These are phyloP conservation scores for Xiphias gladius DNA, from an alignment of 2,113 vertebrate genomes.

Conservation along the genomic window DNA sequence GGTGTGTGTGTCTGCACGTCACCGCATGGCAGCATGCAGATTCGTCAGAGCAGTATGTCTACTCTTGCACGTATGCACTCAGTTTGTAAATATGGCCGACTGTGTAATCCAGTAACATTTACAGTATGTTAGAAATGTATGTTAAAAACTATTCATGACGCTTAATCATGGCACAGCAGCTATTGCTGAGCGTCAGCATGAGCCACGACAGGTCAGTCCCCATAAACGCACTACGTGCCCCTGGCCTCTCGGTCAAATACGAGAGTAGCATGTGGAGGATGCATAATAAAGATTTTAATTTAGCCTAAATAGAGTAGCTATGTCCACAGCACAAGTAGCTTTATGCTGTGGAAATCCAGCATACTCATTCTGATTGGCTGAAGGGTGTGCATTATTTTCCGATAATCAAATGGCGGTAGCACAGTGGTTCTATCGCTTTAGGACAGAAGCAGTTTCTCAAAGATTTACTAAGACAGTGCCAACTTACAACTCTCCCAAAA, in stretches of 20 bases:
- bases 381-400: not conserved
- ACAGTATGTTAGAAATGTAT: not conserved
- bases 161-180: not conserved
- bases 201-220: not conserved
- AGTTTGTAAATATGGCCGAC: not conserved
- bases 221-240: not conserved
- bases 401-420: no score
- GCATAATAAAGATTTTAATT: not conserved
- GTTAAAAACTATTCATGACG: conserved; percentile 8
- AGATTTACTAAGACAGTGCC: no score
- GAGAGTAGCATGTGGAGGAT: not conserved
- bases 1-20: conserved; percentile 29
- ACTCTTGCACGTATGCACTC: conserved; percentile 6
- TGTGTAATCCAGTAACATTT: conserved; percentile 26
- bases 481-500: no score
- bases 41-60: conserved; percentile 3
- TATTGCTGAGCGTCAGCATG: not conserved
- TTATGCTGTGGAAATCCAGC: accelerated
- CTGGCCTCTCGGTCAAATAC: not conserved
- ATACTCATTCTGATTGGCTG: not conserved
- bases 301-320: not conserved
- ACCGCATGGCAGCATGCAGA: not conserved
- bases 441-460: no score
- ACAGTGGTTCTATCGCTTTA: no score
- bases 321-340: not conserved